phyloP scores from a whole-genome alignment of 64 coral and sea anemone genomes.

The Trachythela sp. region DNA sequence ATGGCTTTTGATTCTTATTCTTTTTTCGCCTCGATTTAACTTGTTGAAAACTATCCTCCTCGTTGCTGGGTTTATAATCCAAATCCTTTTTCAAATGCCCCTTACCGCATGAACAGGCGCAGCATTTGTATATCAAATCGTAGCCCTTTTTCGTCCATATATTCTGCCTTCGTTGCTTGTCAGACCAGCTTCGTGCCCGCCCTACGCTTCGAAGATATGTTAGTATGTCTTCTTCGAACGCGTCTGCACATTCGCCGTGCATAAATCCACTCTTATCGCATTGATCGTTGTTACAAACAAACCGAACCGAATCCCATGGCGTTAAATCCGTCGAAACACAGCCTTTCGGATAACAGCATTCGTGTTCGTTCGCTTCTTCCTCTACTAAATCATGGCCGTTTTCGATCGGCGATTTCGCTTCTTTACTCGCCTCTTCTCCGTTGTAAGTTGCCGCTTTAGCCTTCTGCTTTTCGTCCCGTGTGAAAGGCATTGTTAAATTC shows the following conservation, averaged over 20 bases:
- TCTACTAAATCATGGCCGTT: conserved; percentile 63
- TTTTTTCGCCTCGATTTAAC: neutral
- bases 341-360: conserved; percentile 93
- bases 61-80: neutral
- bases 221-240: conserved; percentile 90
- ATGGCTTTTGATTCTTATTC: neutral
- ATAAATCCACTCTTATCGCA: conserved; percentile 82
- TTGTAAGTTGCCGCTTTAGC: conserved; percentile 53
- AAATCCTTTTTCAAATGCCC: neutral
- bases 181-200: conserved; percentile 41
- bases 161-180: conserved; percentile 19
- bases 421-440: neutral
- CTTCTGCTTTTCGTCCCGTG: conserved; percentile 75
- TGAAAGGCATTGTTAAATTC: conserved; percentile 74
- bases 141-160: conserved; percentile 21
- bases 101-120: neutral
- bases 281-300: conserved; percentile 90
- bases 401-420: neutral
- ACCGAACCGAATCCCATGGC: conserved; percentile 67
- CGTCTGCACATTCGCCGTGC: conserved; percentile 90
- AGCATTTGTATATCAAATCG: conserved; percentile 12
- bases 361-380: conserved; percentile 28
- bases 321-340: conserved; percentile 73
- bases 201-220: conserved; percentile 80
- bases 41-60: neutral